A percentile compares a stretch with the other conserved stretches of the same genome.
Conservation (phyloP, 2,888 invertebrate species). For the Epiblema foenella region DNA sequence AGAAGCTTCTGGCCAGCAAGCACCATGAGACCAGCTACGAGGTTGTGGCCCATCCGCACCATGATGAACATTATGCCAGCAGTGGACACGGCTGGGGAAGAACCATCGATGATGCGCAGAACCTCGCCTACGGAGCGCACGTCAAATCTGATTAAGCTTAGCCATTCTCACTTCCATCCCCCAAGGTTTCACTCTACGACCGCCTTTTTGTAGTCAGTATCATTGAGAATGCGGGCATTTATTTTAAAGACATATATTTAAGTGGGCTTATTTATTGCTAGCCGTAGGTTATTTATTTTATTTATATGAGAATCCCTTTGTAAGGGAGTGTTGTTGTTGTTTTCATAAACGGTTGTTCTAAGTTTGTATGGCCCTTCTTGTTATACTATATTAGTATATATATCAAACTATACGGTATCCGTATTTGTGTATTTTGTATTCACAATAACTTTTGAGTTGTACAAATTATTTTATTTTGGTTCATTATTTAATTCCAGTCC, state of each 20-base stretch:
- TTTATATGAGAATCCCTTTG: constrained; percentile 71
- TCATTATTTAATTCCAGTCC: constrained; percentile 68
- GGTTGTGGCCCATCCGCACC: constrained; percentile 88
- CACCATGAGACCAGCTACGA: constrained; percentile 90
- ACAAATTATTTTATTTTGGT: constrained; percentile 53
- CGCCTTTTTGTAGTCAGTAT: constrained; percentile 52
- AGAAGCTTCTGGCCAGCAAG: constrained; percentile 90
- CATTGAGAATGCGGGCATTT: constrained; percentile 38
- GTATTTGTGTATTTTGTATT: constrained; percentile 78
- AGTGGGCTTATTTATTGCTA: constrained; percentile 71
- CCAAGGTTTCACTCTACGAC: constrained; percentile 58
- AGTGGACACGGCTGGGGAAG: constrained; percentile 88
- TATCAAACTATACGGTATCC: constrained; percentile 78
- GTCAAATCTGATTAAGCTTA: constrained; percentile 68
- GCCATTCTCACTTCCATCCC: constrained; percentile 43
- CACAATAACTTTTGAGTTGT: constrained; percentile 56
- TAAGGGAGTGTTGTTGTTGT: constrained; percentile 70
- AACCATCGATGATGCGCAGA: constrained; percentile 80
- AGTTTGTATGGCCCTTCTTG: constrained; percentile 75
- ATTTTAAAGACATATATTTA: constrained; percentile 21
- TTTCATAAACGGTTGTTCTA: constrained; percentile 75
- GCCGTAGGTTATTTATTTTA: constrained; percentile 76
- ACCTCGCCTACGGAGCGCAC: constrained; percentile 86
- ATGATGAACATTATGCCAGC: constrained; percentile 82
- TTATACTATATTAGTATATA: constrained; percentile 79